phyloP scores from a whole-genome alignment of 2,797 vertebrate genomes.

The Anisognathus igniventris region DNA sequence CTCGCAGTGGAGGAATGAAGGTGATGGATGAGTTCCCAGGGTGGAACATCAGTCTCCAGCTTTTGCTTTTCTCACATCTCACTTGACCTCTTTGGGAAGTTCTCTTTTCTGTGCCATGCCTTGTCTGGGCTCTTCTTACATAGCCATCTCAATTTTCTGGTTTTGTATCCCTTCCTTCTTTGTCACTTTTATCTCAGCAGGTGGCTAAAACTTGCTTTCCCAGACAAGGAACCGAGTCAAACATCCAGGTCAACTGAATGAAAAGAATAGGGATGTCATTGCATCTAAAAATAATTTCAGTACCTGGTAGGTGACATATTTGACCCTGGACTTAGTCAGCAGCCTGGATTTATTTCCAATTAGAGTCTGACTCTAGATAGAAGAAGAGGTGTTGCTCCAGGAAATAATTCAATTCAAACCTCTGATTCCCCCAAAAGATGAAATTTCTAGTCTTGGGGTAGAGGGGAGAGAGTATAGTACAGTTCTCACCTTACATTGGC shows the following conservation, averaged over 20 bases:
- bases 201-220: neutral
- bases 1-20: neutral
- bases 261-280: conserved; percentile 23
- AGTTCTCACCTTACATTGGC: neutral
- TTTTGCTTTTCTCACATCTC: neutral
- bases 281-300: conserved; percentile 40
- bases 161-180: neutral
- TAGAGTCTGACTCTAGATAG: neutral
- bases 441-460: neutral
- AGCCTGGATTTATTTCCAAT: conserved; percentile 16
- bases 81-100: neutral
- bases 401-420: neutral
- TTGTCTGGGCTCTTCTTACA: neutral
- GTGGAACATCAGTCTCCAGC: neutral
- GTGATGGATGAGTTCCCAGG: neutral
- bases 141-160: neutral
- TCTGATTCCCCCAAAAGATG: neutral
- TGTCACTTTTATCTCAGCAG: neutral
- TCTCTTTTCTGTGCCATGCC: neutral
- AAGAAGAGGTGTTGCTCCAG: neutral
- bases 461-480: neutral
- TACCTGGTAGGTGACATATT: neutral
- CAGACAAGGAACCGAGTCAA: neutral
- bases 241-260: conserved; percentile 21
- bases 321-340: conserved; percentile 29